Base-by-base conservation (phyloP, 2,797 vertebrate genomes). In the Potorous gilbertii region DNA sequence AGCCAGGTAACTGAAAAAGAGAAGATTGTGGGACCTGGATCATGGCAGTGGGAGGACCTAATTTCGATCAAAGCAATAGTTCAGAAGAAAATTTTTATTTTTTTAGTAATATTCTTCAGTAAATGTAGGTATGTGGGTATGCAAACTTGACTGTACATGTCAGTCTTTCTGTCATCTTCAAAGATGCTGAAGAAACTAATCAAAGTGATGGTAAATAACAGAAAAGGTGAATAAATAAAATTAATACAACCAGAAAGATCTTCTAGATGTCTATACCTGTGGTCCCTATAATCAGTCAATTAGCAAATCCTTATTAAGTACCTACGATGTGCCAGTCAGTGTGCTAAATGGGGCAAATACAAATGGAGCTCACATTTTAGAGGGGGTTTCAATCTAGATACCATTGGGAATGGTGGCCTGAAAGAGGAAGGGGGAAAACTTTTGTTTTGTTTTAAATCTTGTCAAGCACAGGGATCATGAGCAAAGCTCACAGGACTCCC, bases 161-260 rank as follows among this genome's bases (percentile, higher is more conserved):
- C 52, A 94, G 95, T 94, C 52, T 87, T 94, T 95, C 34, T 93
- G 31, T 89, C 40, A 74, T 95, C 54, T 94, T 94, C 87, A 92
- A 90, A 6, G 56, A 95, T 94, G 92, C 96, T 12, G 27, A 93
- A 31, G 96, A 27, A 9, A 96, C 93, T 96, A 11, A 6, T 56
- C n/a, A 95, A 40, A 46, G 90, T 96, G 91, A 89, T 2, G 92
- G 90, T 54, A 90, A 95, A 56, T 81, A 90, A 95, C 31, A 94
- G 46, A 95, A 96, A 74, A 95, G 13, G 9, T n/a, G 94, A 62
- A 56, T 4, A 93, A 97, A 95, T 90, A 96, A 96, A 94, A 94
- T 94, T 92, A 94, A 90, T 81, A 94, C 1, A 56, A 54, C 57
- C n/a, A 74, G 66, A 21, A 74, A n/a, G 66, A 40, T n/a, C 14